Conservation (phyloP, 2,888 invertebrate species). For the Cerceris rybyensis region DNA sequence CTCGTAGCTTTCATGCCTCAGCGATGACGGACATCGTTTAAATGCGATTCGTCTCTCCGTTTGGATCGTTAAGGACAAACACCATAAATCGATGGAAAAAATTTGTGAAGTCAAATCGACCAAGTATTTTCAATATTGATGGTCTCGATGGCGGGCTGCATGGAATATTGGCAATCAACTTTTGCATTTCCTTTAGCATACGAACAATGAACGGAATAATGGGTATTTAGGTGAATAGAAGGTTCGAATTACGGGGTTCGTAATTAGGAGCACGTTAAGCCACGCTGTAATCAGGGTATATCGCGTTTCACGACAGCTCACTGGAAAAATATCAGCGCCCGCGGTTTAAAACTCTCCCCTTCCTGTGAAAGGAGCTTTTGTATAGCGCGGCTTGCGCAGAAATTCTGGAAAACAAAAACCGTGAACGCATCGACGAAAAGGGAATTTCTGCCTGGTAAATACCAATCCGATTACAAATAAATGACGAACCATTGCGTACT, state of each 20-base stretch:
- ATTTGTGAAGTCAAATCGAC: constrained; percentile 18
- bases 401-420: too few species aligned
- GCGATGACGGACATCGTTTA: constrained; percentile 20
- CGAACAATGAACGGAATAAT: constrained; percentile 30
- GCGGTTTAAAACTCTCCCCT: constrained; percentile 8
- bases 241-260: constrained; percentile 57
- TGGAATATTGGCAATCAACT: constrained; percentile 57
- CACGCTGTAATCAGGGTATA: constrained; percentile 51
- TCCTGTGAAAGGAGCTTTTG: too few species aligned
- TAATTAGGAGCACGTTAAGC: constrained; percentile 57
- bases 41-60: constrained; percentile 15
- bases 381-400: too few species aligned
- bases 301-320: constrained; percentile 24
- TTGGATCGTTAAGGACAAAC: constrained; percentile 1
- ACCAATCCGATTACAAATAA: too few species aligned
- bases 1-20: constrained; percentile 35
- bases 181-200: constrained; percentile 47
- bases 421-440: too few species aligned
- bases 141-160: neutral
- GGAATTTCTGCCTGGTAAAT: too few species aligned
- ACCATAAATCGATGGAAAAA: neutral
- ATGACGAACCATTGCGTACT: too few species aligned
- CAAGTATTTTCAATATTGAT: constrained; percentile 26
- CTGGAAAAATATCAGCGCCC: constrained; percentile 44
- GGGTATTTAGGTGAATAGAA: constrained; percentile 49